Evolutionary conservation across 2,797 vertebrate genomes (phyloP).

Genomic region (Chloroceryle inda): DNA sequence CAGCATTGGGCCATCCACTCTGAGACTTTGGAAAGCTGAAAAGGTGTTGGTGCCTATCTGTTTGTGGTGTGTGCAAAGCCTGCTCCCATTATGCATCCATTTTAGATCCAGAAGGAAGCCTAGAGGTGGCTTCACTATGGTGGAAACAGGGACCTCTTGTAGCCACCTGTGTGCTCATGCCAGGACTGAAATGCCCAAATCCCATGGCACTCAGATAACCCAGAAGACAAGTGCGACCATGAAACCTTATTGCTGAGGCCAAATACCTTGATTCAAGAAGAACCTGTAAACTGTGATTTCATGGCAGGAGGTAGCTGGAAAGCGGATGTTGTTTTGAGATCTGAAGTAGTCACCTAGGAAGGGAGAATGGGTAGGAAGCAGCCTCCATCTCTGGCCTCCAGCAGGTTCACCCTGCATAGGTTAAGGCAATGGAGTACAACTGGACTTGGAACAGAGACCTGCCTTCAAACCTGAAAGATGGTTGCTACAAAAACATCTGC

Average conservation of each 20-base stretch:
- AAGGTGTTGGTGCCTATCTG: not conserved
- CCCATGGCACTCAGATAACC: not conserved
- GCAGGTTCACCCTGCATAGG: fast-evolving
- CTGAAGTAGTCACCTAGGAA: not conserved
- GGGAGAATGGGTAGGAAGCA: not conserved
- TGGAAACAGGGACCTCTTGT: not conserved
- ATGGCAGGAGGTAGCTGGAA: not conserved
- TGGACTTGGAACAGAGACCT: not conserved
- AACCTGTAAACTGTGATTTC: not conserved
- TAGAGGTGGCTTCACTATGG: not conserved
- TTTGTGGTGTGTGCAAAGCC: not conserved
- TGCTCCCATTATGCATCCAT: not conserved
- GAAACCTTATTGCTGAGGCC: not conserved
- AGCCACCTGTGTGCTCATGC: not conserved
- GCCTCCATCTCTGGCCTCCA: not conserved
- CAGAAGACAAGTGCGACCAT: not conserved
- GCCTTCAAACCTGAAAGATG: not conserved
- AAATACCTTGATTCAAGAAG: not conserved
- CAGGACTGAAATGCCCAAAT: not conserved
- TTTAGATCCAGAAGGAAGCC: not conserved
- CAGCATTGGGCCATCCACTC: too few species aligned
- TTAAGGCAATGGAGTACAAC: not conserved
- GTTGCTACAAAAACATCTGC: not conserved
- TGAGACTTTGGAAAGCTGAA: not conserved
- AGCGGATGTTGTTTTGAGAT: not conserved